A percentile compares a stretch with the other conserved stretches of the same genome.
Evolutionary conservation across 1,140 invertebrate species (phyloP).

Genomic region (Metopolophium dirhodum): DNA sequence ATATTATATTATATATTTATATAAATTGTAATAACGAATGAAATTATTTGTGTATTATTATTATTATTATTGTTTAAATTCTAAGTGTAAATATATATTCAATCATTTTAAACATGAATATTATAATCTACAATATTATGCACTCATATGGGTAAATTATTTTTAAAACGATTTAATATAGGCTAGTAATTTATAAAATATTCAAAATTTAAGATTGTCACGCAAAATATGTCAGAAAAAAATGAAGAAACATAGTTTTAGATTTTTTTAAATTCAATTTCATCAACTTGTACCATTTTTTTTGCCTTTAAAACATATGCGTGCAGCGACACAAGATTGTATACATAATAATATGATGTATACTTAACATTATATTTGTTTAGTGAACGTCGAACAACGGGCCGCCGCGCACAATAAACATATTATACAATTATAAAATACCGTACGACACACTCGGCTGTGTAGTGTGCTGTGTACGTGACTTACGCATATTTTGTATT

Average conservation of each 20-base stretch:
- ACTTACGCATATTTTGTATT: too few species aligned
- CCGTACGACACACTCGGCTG: background rate
- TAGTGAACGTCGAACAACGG: background rate
- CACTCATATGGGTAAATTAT: background rate
- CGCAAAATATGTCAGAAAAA: too few species aligned
- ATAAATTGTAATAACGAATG: constrained; percentile 19
- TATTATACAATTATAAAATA: too few species aligned
- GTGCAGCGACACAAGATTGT: background rate
- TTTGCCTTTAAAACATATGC: background rate
- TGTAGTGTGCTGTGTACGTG: background rate
- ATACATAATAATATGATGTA: background rate
- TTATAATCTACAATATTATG: background rate
- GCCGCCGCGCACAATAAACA: background rate
- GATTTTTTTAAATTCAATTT: too few species aligned
- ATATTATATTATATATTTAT: background rate
- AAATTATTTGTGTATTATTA: too few species aligned
- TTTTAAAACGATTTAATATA: too few species aligned
- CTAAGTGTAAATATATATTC: constrained; percentile 21
- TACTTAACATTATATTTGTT: background rate
- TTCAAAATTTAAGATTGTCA: background rate
- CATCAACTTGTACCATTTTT: too few species aligned
- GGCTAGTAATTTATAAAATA: background rate
- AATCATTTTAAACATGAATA: background rate
- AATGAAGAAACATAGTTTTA: too few species aligned
- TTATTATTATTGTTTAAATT: constrained; percentile 18